Percentiles rank a stretch among this genome's conserved stretches.
Conservation (phyloP, 2,113 vertebrate species). For the Leucosticte australis region DNA sequence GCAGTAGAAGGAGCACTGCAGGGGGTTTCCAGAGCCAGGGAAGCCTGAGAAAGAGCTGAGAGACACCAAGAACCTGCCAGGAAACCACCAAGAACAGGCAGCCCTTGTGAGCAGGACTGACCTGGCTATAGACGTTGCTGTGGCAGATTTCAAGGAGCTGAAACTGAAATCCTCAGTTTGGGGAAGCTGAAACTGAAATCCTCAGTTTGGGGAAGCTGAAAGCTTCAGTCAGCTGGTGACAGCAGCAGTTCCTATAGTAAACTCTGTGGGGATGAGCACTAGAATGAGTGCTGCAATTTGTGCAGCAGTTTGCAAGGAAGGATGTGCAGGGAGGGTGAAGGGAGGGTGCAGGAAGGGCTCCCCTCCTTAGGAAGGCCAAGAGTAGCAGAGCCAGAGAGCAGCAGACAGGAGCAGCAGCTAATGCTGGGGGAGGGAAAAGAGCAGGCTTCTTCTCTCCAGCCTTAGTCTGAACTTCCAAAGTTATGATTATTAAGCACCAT, state of each 20-base stretch:
- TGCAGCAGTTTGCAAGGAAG: neutral
- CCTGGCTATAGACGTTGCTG: no score
- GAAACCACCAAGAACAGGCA: neutral
- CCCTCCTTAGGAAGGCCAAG: neutral
- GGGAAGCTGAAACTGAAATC: neutral
- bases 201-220: neutral
- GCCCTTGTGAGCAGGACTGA: accelerated
- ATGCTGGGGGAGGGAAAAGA: neutral
- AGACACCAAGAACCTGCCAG: neutral
- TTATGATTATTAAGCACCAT: accelerated
- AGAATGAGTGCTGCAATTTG: neutral
- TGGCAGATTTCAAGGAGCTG: neutral
- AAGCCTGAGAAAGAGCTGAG: neutral
- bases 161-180: neutral
- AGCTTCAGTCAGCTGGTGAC: neutral
- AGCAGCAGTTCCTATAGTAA: neutral
- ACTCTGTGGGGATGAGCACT: neutral
- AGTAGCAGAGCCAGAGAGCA: neutral
- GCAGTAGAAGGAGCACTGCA: neutral
- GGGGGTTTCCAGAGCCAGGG: neutral
- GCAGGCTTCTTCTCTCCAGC: neutral
- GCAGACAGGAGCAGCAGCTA: neutral
- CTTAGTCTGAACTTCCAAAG: neutral
- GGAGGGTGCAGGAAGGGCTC: neutral
- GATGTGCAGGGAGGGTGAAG: accelerated